These are phyloP conservation scores for Elgaria multicarinata DNA, from an alignment of 2,113 vertebrate genomes.

Conservation along the genomic window DNA sequence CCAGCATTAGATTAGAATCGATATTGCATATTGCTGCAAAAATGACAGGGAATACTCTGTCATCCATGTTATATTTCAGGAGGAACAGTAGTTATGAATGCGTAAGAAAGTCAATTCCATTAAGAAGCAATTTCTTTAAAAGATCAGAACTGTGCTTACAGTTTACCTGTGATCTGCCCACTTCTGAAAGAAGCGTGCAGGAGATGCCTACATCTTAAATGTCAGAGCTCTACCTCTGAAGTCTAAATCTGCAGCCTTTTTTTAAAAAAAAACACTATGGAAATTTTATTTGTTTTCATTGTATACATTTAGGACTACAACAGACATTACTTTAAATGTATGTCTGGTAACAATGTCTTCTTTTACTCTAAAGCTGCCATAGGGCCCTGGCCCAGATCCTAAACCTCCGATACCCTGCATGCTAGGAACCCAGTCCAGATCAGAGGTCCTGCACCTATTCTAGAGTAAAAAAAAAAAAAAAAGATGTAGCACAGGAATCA, in stretches of 20 bases:
- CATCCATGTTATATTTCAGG: slow-evolving; percentile 65
- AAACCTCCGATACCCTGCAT: too few species aligned
- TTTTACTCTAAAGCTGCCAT: too few species aligned
- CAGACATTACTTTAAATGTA: too few species aligned
- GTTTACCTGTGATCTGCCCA: slow-evolving; percentile 45
- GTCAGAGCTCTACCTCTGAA: slow-evolving; percentile 22
- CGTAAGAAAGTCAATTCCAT: slow-evolving; percentile 69
- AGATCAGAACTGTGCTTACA: slow-evolving; percentile 37
- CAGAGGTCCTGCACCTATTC: too few species aligned
- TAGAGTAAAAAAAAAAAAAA: too few species aligned
- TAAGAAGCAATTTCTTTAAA: slow-evolving; percentile 70
- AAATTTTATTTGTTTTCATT: slow-evolving; percentile 24
- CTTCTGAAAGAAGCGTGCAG: background rate
- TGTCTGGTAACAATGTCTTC: too few species aligned
- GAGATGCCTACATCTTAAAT: background rate
- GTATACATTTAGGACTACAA: slow-evolving; percentile 4
- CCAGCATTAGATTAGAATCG: slow-evolving; percentile 72
- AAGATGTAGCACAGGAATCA: background rate
- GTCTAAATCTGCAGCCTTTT: slow-evolving; percentile 1
- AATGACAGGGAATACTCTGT: slow-evolving; percentile 69
- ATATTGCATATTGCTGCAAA: slow-evolving; percentile 74
- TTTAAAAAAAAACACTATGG: slow-evolving; percentile 17
- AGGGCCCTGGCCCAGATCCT: too few species aligned
- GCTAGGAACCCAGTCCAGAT: too few species aligned
- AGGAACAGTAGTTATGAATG: slow-evolving; percentile 58